phyloP scores from a whole-genome alignment of 2,888 invertebrate genomes.

The Metellina segmentata region DNA sequence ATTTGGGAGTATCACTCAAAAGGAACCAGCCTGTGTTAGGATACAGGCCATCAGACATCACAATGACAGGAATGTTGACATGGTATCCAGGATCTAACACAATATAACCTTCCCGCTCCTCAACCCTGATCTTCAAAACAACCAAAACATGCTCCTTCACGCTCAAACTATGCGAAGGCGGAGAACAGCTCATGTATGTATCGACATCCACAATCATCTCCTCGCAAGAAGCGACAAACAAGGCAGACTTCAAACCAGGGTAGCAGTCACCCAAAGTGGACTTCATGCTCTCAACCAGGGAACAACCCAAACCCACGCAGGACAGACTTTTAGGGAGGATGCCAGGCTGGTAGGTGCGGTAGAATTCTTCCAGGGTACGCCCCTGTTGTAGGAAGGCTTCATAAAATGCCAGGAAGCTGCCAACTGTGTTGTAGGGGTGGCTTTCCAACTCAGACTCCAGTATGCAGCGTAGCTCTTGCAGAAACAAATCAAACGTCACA shows the following conservation, averaged over 20 bases:
- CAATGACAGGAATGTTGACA: conserved; percentile 90
- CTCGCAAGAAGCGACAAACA: conserved; percentile 92
- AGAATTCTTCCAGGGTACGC: conserved; percentile 86
- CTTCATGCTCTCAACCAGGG: conserved; percentile 86
- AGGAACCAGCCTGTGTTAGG: conserved; percentile 88
- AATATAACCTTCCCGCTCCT: conserved; percentile 88
- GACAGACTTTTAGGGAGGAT: conserved; percentile 90
- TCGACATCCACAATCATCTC: conserved; percentile 83
- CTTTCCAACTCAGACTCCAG: conserved; percentile 90
- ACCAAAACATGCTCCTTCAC: conserved; percentile 90
- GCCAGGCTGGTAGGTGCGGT: conserved; percentile 88
- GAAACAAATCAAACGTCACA: conserved; percentile 89
- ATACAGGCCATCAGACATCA: conserved; percentile 91
- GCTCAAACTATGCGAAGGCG: conserved; percentile 85
- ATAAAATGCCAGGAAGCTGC: conserved; percentile 87
- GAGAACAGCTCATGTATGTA: conserved; percentile 59
- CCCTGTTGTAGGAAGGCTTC: conserved; percentile 82
- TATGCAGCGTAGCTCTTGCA: conserved; percentile 88
- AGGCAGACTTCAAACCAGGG: conserved; percentile 85
- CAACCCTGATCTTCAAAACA: conserved; percentile 88
- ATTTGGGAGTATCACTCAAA: conserved; percentile 88
- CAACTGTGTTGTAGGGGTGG: conserved; percentile 93
- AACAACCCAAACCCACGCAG: conserved; percentile 93
- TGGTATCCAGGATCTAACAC: conserved; percentile 96
- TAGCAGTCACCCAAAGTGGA: conserved; percentile 85